A percentile compares a stretch with the other conserved stretches of the same genome.
Evolutionary conservation across 2,113 vertebrate genomes (phyloP).

Genomic region (Sisor rabdophorus): DNA sequence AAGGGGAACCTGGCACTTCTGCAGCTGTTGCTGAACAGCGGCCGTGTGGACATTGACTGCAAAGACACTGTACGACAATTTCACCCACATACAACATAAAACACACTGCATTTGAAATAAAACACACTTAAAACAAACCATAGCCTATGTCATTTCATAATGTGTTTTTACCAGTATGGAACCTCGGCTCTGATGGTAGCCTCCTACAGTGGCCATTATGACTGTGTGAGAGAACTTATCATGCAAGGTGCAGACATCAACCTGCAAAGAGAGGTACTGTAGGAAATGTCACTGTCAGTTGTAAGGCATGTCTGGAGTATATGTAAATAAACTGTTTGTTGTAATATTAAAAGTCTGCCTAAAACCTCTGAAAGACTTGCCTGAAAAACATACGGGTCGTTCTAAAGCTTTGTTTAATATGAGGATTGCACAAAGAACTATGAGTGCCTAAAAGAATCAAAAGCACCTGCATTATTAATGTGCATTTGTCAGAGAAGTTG

Average conservation of each 20-base stretch:
- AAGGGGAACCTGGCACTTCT: constrained; percentile 92
- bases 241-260: constrained; percentile 97
- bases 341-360: neutral
- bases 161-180: constrained; percentile 75
- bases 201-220: constrained; percentile 83
- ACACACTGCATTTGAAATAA: neutral
- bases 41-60: constrained; percentile 93
- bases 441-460: neutral
- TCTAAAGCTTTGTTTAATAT: neutral
- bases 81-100: neutral
- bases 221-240: constrained; percentile 85
- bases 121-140: no score
- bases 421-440: neutral
- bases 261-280: constrained; percentile 88
- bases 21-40: constrained; percentile 92
- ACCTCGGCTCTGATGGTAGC: constrained; percentile 95
- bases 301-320: neutral
- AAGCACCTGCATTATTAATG: constrained; percentile 12
- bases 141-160: neutral
- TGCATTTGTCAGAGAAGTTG: neutral
- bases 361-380: neutral
- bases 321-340: neutral
- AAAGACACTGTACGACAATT: constrained; percentile 85
- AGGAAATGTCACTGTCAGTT: neutral
- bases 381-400: neutral